A percentile compares a stretch with the other conserved stretches of the same genome.
Conservation (phyloP, 1,140 invertebrate species). For the Hyles euphorbiae region DNA sequence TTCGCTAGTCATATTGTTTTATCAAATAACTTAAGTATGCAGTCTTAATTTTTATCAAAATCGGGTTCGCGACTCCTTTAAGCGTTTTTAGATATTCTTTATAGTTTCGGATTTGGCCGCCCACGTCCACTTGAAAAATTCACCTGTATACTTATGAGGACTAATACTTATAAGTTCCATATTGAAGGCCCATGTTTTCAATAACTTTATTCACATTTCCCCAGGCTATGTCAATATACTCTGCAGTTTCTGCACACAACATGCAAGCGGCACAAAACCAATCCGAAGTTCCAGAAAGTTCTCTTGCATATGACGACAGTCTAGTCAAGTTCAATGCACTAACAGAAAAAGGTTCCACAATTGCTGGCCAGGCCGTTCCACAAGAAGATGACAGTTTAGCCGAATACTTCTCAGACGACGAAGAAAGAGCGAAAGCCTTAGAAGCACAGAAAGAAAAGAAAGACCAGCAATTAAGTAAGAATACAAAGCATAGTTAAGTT, state of each 20-base stretch:
- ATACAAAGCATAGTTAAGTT: conserved; percentile 53
- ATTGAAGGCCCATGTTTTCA: neutral
- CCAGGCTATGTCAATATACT: conserved; percentile 83
- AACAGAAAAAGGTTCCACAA: conserved; percentile 48
- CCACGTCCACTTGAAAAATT: no score
- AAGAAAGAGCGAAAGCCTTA: conserved; percentile 61
- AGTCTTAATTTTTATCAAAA: no score
- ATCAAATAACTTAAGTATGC: no score
- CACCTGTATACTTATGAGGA: no score
- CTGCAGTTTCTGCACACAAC: conserved; percentile 76
- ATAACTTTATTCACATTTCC: conserved; percentile 15
- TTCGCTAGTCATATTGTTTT: no score
- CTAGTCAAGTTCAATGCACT: conserved; percentile 46
- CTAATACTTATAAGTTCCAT: no score
- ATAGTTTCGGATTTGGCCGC: no score
- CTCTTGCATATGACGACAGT: conserved; percentile 41
- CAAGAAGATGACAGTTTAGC: conserved; percentile 51
- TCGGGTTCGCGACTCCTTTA: no score
- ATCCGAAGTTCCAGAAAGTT: conserved; percentile 32
- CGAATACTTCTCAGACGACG: conserved; percentile 71
- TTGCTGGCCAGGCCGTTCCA: conserved; percentile 40
- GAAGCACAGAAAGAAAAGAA: conserved; percentile 52
- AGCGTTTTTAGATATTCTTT: no score
- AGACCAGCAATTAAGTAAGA: conserved; percentile 40
- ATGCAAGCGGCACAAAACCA: conserved; percentile 28